Evolutionary conservation across 1,140 invertebrate species (phyloP), one percentile per base, ranked within the genome.

Genomic region (Drosophila nebulosa): DNA sequence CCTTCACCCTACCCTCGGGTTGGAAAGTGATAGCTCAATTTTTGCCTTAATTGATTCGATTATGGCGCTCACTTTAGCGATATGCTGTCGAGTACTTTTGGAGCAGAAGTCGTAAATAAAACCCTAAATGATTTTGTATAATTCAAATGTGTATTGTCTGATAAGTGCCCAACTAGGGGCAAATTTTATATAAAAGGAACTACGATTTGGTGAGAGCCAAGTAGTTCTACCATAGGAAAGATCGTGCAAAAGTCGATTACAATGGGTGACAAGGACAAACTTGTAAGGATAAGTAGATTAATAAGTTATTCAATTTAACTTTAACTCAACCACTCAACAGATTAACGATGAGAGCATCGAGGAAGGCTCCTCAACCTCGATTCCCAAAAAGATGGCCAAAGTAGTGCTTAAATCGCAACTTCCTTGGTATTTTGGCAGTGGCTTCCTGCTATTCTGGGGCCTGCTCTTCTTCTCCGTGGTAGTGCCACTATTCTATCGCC

Each of bases 401-500:
- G 10, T 1, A 6, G 53, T 21, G 9, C 3, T 4, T 46, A 61
- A 18, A 36, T 39, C 64, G 6, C 53, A 59, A 21, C 51, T 9
- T 4, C 56, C 73, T 7, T 83, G 78, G 73, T 72, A 51, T 16
- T 71, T 69, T 14, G 65, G 67, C 10, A 52, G 62, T 14, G 72
- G 62, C 0, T 90, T 78, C 16, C 42, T 90, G 1, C 5, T 83
- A 0, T 70, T 90, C 14, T 90, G 88, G 88, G 39, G 16, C 10
- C 50, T 62, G 0, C 64, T 90, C 0, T 79, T 90, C 14, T 77
- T 85, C 3, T 84, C 74, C 0, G 18, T 90, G 0, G 78, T 89
- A 4, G 39, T 89, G 21, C 89, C 89, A 10, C 58, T 78, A 0
- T 89, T 79, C 27, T 69, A 79, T 21, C 55, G 76, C 5, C 46